Evolutionary conservation across 2,888 invertebrate genomes (phyloP), one percentile per base, ranked within the genome.

Genomic region (Eucera pruinosa): DNA sequence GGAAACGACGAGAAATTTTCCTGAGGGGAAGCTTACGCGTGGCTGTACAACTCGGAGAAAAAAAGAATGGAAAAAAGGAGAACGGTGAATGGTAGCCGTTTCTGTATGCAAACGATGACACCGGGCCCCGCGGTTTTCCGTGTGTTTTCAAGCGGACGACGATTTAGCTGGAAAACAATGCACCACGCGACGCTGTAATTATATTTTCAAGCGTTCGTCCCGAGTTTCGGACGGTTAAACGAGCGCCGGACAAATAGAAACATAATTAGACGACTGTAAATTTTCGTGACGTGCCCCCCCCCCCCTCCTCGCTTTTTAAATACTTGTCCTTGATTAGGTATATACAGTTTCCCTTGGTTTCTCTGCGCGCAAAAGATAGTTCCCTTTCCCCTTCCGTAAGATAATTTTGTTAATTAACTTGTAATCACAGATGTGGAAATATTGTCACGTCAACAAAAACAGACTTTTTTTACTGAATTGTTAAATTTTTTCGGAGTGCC

Each of bases 141-240:
- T 25, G 57, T 48, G 72, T 61, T 72, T 72, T 43, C 48, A 43
- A 39, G 55, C 70, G 70, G 41, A 41, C 66, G 67, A 58, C 66
- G 66, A 76, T 76, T 76, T 61, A 62, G 45, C 55, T 43, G 36
- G 41, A 54, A 66, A 76, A 76, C 76, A 66, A 73, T 61, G 61
- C 60, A 11, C 36, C 36, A 23, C 45, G 30, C 52, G 25, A 20
- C 23, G 57, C 1, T 30, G 57, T 73, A 73, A 74, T 74, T 74
- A 64, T 74, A 73, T 73, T 74, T 64, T 58, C 74, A 45, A 58
- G 36, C 45, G 74, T 64, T 47, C 48, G 23, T 11, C 13, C 57
- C 5, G 15, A 30, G 36, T 43, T 72, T 36, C 57, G 50, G 33
- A 43, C 41, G 57, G 43, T 74, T 57, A 58, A 74, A 64, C 39